Evolutionary conservation across 2,113 vertebrate species (phyloP), one percentile per base, ranked within the genome.

Genomic region (Malurus melanocephalus): DNA sequence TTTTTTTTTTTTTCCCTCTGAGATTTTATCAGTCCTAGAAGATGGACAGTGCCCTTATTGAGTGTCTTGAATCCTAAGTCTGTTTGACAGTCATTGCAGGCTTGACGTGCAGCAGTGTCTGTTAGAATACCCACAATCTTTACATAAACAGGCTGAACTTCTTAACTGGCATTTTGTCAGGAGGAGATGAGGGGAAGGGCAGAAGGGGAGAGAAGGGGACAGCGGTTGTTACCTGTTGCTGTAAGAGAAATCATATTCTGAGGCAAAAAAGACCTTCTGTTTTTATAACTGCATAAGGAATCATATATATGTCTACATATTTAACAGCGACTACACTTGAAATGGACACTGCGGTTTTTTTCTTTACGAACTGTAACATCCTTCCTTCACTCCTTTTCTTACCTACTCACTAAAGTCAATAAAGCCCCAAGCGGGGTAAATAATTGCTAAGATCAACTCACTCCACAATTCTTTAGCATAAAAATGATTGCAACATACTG

Each of bases 151-250:
- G 62, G 42, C 32, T 95, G 73, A 68, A 84, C 89, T 91, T 91
- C 92, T 24, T 59, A 85, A 32, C 27, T 53, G 62, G 23, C 38
- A 67, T 80, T 88, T 64, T 53, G 21, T 77, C 74, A 83, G 52
- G 45, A 69, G 21, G 6, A 19, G 7, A 59, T 62, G 73, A 65
- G 23, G 57, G 38, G 3, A 3, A 68, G 20, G 48, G 61, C 33
- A 32, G 21, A 22, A 81, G 2, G 59, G 26, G 49, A 24, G 30
- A 80, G 27, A 27, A 53, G 11, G 20, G 20, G 16, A 23, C 15
- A 79, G 61, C 45, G 42, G 30, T 24, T 35, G 67, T 46, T 87
- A 92, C 94, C 91, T 96, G 92, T 94, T 96, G 92, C 83, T 81
- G 16, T 33, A 30, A 65, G 27, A 61, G 46, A 82, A 82, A 87